These are phyloP conservation scores for Panagrolaimus sp. DNA, from an alignment of 1,140 invertebrate species.

Conservation along the genomic window DNA sequence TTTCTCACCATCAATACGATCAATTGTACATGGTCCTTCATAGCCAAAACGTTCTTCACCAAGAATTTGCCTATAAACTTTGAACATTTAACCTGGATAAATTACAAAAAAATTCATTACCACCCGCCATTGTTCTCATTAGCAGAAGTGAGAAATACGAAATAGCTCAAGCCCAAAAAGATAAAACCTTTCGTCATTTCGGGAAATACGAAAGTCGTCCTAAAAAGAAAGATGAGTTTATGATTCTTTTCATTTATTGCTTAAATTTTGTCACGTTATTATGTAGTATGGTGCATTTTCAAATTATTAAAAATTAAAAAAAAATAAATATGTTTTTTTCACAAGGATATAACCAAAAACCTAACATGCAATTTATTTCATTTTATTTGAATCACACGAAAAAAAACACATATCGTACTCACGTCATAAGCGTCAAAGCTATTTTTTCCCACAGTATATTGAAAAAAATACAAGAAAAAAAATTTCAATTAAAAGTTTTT, in stretches of 20 bases:
- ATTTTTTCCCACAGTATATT: too few species aligned
- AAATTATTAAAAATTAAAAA: not conserved
- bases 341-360: too few species aligned
- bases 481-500: too few species aligned
- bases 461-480: too few species aligned
- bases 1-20: slow-evolving; percentile 51
- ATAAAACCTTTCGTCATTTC: not conserved
- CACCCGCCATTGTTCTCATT: slow-evolving; percentile 11
- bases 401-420: too few species aligned
- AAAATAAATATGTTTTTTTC: too few species aligned
- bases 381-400: too few species aligned
- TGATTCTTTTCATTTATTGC: not conserved
- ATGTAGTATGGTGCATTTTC: not conserved
- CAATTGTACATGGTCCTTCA: slow-evolving; percentile 59
- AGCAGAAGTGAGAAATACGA: not conserved
- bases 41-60: slow-evolving; percentile 17
- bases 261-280: too few species aligned
- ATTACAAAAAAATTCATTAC: not conserved
- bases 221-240: too few species aligned
- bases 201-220: not conserved
- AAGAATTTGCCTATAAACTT: slow-evolving; percentile 7
- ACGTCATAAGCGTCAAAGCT: too few species aligned
- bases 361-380: too few species aligned
- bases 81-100: not conserved
- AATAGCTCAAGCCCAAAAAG: not conserved